These are phyloP conservation scores for Coregonus sp. DNA, from an alignment of 2,797 vertebrate species.

Conservation along the genomic window DNA sequence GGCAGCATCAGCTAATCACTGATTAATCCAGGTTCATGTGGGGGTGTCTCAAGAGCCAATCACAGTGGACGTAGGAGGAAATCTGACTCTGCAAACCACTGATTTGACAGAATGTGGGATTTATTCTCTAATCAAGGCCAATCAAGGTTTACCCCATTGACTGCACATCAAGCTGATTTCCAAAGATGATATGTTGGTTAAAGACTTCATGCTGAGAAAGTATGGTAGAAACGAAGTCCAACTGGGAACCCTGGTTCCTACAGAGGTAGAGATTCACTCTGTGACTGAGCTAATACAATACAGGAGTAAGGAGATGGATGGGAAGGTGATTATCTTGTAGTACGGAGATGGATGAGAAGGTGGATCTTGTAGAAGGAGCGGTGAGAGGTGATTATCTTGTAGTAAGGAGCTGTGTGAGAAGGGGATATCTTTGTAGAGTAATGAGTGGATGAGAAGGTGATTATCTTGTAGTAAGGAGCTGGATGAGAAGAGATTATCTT, in stretches of 20 bases:
- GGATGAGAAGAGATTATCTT: background rate
- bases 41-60: slow-evolving; percentile 69
- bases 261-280: background rate
- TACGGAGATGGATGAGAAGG: background rate
- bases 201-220: background rate
- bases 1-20: slow-evolving; percentile 3
- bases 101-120: slow-evolving; percentile 76
- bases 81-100: slow-evolving; percentile 56
- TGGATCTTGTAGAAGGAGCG: background rate
- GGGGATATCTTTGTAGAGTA: no score
- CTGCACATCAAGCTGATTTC: background rate
- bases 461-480: background rate
- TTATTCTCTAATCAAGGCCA: slow-evolving; percentile 75
- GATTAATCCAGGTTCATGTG: slow-evolving; percentile 57
- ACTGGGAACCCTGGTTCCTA: background rate
- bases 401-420: background rate
- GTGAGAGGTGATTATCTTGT: background rate
- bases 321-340: background rate
- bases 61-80: slow-evolving; percentile 66
- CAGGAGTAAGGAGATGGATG: background rate
- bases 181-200: background rate
- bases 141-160: slow-evolving; percentile 38
- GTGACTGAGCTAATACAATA: background rate
- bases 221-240: no score
- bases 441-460: background rate